phyloP scores from a whole-genome alignment of 2,113 vertebrate species.

The Capra hircus region DNA sequence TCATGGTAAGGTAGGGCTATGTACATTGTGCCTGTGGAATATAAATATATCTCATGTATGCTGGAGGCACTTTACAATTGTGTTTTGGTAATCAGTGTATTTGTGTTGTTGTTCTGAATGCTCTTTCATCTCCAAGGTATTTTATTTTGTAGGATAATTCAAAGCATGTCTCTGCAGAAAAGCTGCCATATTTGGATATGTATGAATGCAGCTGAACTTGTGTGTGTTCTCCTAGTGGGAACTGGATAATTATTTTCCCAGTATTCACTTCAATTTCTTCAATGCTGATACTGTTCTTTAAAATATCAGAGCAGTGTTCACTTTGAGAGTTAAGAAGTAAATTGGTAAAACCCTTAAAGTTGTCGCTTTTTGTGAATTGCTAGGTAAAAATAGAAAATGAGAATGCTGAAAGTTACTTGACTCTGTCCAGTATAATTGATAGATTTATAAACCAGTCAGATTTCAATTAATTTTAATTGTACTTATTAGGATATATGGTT shows the following conservation, averaged over 20 bases:
- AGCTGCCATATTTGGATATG: constrained; percentile 44
- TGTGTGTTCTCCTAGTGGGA: constrained; percentile 13
- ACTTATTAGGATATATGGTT: background rate
- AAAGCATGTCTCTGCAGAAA: background rate
- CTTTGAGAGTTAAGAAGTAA: constrained; percentile 11
- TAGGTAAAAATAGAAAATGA: background rate
- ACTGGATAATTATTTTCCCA: constrained; percentile 20
- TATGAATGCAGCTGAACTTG: constrained; percentile 14
- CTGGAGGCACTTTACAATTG: background rate
- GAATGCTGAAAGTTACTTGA: background rate
- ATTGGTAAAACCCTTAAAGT: background rate
- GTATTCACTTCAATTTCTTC: constrained; percentile 24
- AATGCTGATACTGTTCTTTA: background rate
- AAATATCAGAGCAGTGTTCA: constrained; percentile 10
- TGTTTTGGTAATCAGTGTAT: background rate
- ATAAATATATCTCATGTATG: background rate
- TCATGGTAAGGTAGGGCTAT: background rate
- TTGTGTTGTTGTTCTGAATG: constrained; percentile 34
- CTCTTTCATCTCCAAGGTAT: constrained; percentile 19
- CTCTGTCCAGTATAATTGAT: background rate
- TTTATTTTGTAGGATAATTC: constrained; percentile 24
- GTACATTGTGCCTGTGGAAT: background rate
- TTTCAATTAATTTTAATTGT: constrained; percentile 22
- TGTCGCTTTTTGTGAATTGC: background rate
- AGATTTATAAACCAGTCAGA: constrained; percentile 38